These are phyloP conservation scores for Sternarchorhynchus goeldii DNA, from an alignment of 2,797 vertebrate species.

Conservation along the genomic window DNA sequence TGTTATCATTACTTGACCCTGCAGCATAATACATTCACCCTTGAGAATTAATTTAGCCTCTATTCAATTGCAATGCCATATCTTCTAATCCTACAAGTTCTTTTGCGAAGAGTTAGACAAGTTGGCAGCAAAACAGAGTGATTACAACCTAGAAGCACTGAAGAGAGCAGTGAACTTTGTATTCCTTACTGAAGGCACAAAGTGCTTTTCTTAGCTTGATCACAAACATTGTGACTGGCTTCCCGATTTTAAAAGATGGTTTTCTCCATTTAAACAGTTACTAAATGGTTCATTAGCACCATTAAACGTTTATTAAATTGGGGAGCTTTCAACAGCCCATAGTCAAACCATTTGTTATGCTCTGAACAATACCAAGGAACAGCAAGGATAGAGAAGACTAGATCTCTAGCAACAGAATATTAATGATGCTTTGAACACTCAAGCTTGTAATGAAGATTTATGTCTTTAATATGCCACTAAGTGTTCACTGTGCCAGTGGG, in stretches of 20 bases:
- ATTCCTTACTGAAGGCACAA: slow-evolving; percentile 18
- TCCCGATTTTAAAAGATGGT: not conserved
- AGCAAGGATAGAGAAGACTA: slow-evolving; percentile 56
- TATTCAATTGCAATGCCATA: not conserved
- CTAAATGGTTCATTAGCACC: slow-evolving; percentile 38
- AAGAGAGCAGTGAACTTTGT: slow-evolving; percentile 29
- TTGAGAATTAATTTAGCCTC: not conserved
- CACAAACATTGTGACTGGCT: not conserved
- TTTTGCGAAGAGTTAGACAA: slow-evolving; percentile 12
- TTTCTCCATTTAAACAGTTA: slow-evolving; percentile 24
- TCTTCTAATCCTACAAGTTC: slow-evolving; percentile 12
- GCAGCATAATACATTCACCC: not conserved
- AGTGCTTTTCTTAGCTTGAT: slow-evolving; percentile 3
- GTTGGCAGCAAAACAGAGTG: slow-evolving; percentile 16
- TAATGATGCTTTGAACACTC: slow-evolving; percentile 67
- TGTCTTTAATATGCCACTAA: slow-evolving; percentile 71
- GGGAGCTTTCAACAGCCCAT: slow-evolving; percentile 18
- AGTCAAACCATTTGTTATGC: slow-evolving; percentile 12
- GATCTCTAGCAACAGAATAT: slow-evolving; percentile 67
- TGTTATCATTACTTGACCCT: not conserved
- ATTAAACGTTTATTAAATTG: slow-evolving; percentile 38
- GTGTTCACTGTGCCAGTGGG: slow-evolving; percentile 62
- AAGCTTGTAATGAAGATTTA: slow-evolving; percentile 71
- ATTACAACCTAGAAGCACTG: slow-evolving; percentile 28
- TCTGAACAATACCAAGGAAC: slow-evolving; percentile 34